Base-by-base conservation (phyloP, 2,888 invertebrate species). In the Ophion ellenae region DNA sequence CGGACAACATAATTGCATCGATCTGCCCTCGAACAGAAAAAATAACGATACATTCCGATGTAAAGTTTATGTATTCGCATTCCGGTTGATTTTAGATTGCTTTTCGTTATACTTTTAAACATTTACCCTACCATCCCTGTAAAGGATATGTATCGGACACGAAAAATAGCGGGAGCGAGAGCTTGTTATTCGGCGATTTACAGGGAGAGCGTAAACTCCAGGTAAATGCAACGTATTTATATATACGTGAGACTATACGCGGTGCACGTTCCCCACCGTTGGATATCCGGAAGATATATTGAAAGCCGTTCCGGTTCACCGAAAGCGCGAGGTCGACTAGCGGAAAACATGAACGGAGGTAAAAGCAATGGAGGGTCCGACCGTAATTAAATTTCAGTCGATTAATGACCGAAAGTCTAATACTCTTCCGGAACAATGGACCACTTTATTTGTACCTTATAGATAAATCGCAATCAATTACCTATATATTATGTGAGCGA, bases 351-450 rank as follows among this genome's bases (percentile, higher is more conserved):
- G 70, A 14, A 61, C 14, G 64, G 63, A 28, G 64, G 47, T 14
- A 40, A 71, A 74, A 71, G 67, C 67, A 61, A 24, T 28, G 80
- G 36, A 24, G 69, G 76, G 79, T 82, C 79, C 85, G 67, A 57
- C 79, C 89, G 91, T 91, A 90, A 92, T 91, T 92, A 90, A 91
- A 91, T 91, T 91, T 91, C 81, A 67, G 87, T 86, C 89, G 90
- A 91, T 91, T 91, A 91, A 92, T 91, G 90, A 90, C 88, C 89
- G 89, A 90, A 83, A 83, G 83, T 76, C 83, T 85, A 83, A 83
- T 85, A 85, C 83, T 64, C 76, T 83, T 83, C 71, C 61, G 71
- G 36, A 76, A 85, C 85, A 85, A 82, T 83, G 83, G 57, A 80
- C 80, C 83, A 47, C 80, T 80, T 67, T 71, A 76, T 85, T 73